A percentile compares a stretch with the other conserved stretches of the same genome.
These are phyloP conservation scores for Acrobasis repandana DNA, from an alignment of 2,888 invertebrate species.

Conservation along the genomic window DNA sequence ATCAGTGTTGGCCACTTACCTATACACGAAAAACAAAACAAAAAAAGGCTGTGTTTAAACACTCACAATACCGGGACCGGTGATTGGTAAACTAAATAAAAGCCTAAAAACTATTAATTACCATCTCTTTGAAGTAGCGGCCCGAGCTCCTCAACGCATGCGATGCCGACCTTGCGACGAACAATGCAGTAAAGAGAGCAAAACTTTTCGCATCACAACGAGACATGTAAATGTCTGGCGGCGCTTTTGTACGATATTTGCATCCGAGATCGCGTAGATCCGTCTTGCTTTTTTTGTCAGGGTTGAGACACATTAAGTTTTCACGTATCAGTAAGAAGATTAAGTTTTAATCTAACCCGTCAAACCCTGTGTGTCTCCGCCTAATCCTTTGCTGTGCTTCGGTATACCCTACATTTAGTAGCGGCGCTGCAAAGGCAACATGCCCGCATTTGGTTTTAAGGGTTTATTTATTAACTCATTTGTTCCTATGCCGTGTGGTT, in stretches of 20 bases:
- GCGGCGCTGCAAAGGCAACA: background rate
- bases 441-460: too few relatives aligned
- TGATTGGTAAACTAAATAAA: too few relatives aligned
- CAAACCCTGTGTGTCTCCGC: background rate
- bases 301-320: slow-evolving; percentile 39
- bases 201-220: slow-evolving; percentile 64
- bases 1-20: too few relatives aligned
- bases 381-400: background rate
- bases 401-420: background rate
- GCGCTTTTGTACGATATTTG: slow-evolving; percentile 76
- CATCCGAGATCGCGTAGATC: slow-evolving; percentile 75
- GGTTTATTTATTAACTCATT: too few relatives aligned
- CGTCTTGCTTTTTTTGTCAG: slow-evolving; percentile 62
- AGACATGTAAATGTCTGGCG: slow-evolving; percentile 78
- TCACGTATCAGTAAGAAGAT: too few relatives aligned
- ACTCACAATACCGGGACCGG: too few relatives aligned
- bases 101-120: background rate
- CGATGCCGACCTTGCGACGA: background rate
- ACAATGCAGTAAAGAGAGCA: slow-evolving; percentile 62
- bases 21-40: too few relatives aligned
- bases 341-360: too few relatives aligned
- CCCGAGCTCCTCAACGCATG: background rate
- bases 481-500: too few relatives aligned
- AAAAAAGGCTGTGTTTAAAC: too few relatives aligned
- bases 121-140: background rate